Percentiles rank a stretch among this genome's conserved stretches.
Conservation (phyloP, 2,888 invertebrate genomes). For the Hypercompe scribonia region DNA sequence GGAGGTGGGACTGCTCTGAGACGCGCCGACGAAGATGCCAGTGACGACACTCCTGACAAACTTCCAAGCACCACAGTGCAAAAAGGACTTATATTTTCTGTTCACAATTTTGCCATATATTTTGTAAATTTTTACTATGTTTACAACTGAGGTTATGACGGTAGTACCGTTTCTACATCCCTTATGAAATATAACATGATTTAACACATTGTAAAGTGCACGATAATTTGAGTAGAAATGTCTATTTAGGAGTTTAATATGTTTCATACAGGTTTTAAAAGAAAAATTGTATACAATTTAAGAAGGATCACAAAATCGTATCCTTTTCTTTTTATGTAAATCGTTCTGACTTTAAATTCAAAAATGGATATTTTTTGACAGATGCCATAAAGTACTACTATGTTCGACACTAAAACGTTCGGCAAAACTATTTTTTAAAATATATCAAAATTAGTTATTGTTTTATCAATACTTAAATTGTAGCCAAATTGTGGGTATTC, state of each 20-base stretch:
- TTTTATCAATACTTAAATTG: no score
- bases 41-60: conserved; percentile 37
- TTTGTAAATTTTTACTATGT: background rate
- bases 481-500: no score
- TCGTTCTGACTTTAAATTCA: background rate
- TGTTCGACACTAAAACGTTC: no score
- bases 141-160: background rate
- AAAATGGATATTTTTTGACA: background rate
- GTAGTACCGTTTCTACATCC: background rate
- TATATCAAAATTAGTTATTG: no score
- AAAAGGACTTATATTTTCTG: conserved; percentile 15
- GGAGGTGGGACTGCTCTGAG: conserved; percentile 96
- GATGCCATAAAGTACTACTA: no score
- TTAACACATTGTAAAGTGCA: background rate
- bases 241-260: background rate
- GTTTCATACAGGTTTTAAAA: no score
- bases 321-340: no score
- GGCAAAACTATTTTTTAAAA: no score
- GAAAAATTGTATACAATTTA: no score
- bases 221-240: background rate
- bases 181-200: background rate
- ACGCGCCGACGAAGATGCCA: conserved; percentile 34
- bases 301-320: no score
- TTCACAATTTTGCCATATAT: conserved; percentile 14
- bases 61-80: conserved; percentile 31